Conservation (phyloP, 2,888 invertebrate genomes). For the Platycheirus rosarum region DNA sequence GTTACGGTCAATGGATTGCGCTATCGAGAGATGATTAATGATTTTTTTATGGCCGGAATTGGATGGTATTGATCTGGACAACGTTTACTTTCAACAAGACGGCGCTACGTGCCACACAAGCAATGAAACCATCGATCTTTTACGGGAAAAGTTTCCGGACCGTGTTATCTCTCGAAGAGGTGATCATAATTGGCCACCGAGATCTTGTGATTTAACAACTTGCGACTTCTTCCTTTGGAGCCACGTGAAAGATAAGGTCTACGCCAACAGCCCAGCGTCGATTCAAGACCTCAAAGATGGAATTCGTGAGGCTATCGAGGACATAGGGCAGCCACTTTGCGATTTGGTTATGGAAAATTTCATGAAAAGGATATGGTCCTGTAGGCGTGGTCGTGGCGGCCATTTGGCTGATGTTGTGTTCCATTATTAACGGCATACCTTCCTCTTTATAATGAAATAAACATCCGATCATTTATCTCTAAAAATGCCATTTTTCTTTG, state of each 20-base stretch:
- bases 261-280: background rate
- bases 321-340: background rate
- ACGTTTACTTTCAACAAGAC: slow-evolving; percentile 35
- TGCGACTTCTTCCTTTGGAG: background rate
- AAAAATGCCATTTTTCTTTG: no score
- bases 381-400: no score
- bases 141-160: background rate
- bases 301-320: background rate
- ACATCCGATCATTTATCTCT: no score
- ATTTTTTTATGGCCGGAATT: background rate
- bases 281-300: background rate
- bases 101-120: slow-evolving; percentile 42
- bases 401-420: no score
- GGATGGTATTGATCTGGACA: slow-evolving; percentile 1
- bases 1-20: no score
- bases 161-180: background rate
- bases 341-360: background rate
- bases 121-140: background rate
- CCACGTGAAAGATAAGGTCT: background rate
- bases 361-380: background rate
- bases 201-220: background rate
- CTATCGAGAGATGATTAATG: no score
- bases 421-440: no score
- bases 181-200: background rate
- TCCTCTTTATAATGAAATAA: no score